Evolutionary conservation across 2,113 vertebrate species (phyloP).

Genomic region (Phoenicopterus ruber): DNA sequence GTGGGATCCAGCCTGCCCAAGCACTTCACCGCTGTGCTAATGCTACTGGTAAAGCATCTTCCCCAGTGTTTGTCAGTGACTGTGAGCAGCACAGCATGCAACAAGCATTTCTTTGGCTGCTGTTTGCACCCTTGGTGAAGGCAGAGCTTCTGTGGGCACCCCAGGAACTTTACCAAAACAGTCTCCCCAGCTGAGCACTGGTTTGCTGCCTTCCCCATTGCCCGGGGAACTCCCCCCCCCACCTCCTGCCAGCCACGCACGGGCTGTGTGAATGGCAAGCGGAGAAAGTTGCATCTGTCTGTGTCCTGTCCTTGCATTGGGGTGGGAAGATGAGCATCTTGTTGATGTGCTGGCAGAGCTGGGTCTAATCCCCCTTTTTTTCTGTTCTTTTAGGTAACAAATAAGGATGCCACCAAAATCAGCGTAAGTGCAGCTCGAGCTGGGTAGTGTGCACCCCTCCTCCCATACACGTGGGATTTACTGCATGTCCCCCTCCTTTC

Average conservation of each 20-base stretch:
- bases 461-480: neutral
- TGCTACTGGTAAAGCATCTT: neutral
- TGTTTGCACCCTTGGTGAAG: neutral
- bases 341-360: neutral
- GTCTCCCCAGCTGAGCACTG: neutral
- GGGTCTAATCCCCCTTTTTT: conserved; percentile 26
- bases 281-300: neutral
- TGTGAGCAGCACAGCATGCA: neutral
- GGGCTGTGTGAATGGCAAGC: neutral
- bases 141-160: neutral
- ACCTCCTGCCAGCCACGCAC: neutral
- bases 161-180: neutral
- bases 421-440: conserved; percentile 84
- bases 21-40: neutral
- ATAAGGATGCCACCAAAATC: conserved; percentile 91
- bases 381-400: conserved; percentile 79
- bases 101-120: neutral
- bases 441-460: neutral
- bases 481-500: neutral
- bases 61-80: neutral
- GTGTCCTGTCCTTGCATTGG: neutral
- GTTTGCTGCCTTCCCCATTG: neutral
- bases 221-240: neutral
- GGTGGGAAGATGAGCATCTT: neutral
- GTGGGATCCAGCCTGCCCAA: neutral